Percentiles rank a stretch among this genome's conserved stretches.
These are phyloP conservation scores for Atherinosoma microstoma DNA, from an alignment of 2,797 vertebrate genomes.

Conservation along the genomic window DNA sequence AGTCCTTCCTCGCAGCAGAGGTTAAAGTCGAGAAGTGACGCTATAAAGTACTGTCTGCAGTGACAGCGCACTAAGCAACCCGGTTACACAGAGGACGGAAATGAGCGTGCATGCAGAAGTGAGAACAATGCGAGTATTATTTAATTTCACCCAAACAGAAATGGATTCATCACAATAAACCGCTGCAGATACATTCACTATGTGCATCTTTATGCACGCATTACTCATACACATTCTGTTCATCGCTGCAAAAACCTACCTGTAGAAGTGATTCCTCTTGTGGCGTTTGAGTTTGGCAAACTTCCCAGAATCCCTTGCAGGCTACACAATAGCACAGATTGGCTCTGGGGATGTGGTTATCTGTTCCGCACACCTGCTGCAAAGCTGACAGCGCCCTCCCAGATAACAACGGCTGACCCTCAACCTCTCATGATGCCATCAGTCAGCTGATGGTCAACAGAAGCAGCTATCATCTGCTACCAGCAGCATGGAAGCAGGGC, in stretches of 20 bases:
- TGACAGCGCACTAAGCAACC: slow-evolving; percentile 45
- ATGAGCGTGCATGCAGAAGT: slow-evolving; percentile 37
- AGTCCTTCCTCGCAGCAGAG: slow-evolving; percentile 68
- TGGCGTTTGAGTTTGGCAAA: slow-evolving; percentile 68
- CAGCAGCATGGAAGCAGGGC: slow-evolving; percentile 19
- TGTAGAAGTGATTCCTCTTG: slow-evolving; percentile 69
- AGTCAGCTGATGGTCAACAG: slow-evolving; percentile 63
- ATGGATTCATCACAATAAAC: slow-evolving; percentile 59
- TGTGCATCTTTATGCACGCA: background rate
- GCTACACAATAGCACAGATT: slow-evolving; percentile 61
- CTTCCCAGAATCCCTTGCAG: slow-evolving; percentile 80
- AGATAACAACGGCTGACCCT: slow-evolving; percentile 76
- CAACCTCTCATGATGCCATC: slow-evolving; percentile 75
- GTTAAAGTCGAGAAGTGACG: slow-evolving; percentile 70
- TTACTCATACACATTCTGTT: slow-evolving; percentile 12
- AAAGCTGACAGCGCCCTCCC: slow-evolving; percentile 68
- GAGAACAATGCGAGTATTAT: slow-evolving; percentile 61
- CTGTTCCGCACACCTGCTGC: slow-evolving; percentile 78
- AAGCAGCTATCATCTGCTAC: slow-evolving; percentile 40
- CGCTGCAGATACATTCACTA: slow-evolving; percentile 31
- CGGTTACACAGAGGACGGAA: slow-evolving; percentile 59
- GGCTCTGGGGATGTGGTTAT: slow-evolving; percentile 66
- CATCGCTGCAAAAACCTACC: slow-evolving; percentile 25
- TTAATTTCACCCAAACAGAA: slow-evolving; percentile 59
- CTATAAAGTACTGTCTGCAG: slow-evolving; percentile 60